Evolutionary conservation across 1,140 invertebrate species (phyloP).

Genomic region (Macrotrachela quadricornifera): DNA sequence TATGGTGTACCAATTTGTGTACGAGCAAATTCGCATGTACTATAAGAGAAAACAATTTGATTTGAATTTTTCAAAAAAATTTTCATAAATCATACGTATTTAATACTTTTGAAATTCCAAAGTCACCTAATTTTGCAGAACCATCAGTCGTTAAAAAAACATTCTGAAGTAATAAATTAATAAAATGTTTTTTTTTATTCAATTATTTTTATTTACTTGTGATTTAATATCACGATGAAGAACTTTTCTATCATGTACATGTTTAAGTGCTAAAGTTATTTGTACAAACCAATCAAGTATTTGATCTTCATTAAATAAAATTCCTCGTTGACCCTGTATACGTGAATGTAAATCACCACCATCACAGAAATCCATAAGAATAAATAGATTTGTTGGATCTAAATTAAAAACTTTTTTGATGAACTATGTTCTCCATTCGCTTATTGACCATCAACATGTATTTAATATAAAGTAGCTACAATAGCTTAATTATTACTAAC

Average conservation of each 20-base stretch:
- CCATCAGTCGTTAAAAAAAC: slow-evolving; percentile 35
- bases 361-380: slow-evolving; percentile 39
- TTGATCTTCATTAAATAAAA: slow-evolving; percentile 2
- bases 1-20: slow-evolving; percentile 39
- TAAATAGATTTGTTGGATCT: slow-evolving; percentile 32
- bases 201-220: slow-evolving; percentile 16
- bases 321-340: not conserved
- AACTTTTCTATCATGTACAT: slow-evolving; percentile 36
- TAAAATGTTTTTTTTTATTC: not conserved
- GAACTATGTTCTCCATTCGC: too few species aligned
- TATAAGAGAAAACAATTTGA: slow-evolving; percentile 10
- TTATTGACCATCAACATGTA: too few species aligned
- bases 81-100: slow-evolving; percentile 16
- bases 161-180: slow-evolving; percentile 25
- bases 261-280: slow-evolving; percentile 34
- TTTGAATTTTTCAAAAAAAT: not conserved
- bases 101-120: slow-evolving; percentile 37
- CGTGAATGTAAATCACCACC: slow-evolving; percentile 32
- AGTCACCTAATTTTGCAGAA: slow-evolving; percentile 38
- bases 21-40: slow-evolving; percentile 30
- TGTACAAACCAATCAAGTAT: slow-evolving; percentile 37
- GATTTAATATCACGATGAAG: slow-evolving; percentile 39
- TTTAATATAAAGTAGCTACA: too few species aligned
- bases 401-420: too few species aligned
- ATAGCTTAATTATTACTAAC: too few species aligned